Conservation (phyloP, 2,797 vertebrate genomes). For the Taeniopygia guttata region DNA sequence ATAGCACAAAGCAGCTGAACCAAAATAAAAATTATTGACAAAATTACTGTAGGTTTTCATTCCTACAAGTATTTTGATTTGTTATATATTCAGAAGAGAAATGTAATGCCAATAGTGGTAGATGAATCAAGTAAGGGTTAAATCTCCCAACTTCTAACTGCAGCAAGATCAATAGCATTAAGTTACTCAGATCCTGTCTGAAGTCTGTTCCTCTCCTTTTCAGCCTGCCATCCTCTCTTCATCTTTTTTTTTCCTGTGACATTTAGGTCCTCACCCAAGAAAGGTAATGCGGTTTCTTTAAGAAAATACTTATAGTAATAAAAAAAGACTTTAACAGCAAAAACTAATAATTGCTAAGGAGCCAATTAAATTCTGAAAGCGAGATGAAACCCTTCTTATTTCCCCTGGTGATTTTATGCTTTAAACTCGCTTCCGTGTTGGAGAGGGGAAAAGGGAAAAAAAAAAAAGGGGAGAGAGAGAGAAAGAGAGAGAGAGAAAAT, state of each 20-base stretch:
- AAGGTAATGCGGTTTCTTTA: slow-evolving; percentile 90
- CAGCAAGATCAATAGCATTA: slow-evolving; percentile 64
- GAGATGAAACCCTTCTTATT: slow-evolving; percentile 99
- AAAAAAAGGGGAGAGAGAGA: background rate
- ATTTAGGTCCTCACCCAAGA: slow-evolving; percentile 72
- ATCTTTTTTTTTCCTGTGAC: slow-evolving; percentile 61
- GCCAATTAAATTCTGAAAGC: slow-evolving; percentile 99
- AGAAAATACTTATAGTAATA: slow-evolving; percentile 98
- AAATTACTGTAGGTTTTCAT: background rate
- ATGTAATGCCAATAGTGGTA: background rate
- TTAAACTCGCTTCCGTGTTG: slow-evolving; percentile 97
- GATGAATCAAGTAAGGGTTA: slow-evolving; percentile 62
- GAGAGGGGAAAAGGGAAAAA: slow-evolving; percentile 62
- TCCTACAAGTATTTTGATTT: background rate
- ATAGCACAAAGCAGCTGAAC: background rate
- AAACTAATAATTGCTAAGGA: slow-evolving; percentile 99
- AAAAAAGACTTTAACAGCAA: slow-evolving; percentile 98
- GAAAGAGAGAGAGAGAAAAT: slow-evolving; percentile 91
- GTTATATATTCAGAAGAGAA: background rate
- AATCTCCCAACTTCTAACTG: slow-evolving; percentile 62
- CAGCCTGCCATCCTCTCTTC: slow-evolving; percentile 48
- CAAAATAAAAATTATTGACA: background rate
- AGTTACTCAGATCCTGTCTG: slow-evolving; percentile 63
- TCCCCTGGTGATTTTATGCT: slow-evolving; percentile 99
- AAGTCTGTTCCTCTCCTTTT: slow-evolving; percentile 63